A percentile compares a stretch with the other conserved stretches of the same genome.
Evolutionary conservation across 2,888 invertebrate species (phyloP).

Genomic region (Agrilus cyanescens): DNA sequence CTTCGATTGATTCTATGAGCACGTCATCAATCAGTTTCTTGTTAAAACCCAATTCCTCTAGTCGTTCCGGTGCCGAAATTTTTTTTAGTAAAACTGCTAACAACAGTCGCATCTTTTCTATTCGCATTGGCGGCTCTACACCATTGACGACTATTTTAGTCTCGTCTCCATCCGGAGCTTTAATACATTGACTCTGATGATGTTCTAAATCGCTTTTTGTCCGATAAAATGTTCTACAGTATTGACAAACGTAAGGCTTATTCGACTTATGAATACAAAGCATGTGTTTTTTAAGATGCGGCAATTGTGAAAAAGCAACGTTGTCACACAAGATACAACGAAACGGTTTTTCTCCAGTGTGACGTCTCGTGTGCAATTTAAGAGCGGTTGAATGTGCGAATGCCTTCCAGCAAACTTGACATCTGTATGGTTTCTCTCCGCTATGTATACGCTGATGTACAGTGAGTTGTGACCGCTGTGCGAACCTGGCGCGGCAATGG

Average conservation of each 20-base stretch:
- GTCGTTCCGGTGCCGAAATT: slow-evolving; percentile 67
- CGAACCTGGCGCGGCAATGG: slow-evolving; percentile 67
- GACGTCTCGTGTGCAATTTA: slow-evolving; percentile 69
- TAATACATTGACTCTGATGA: slow-evolving; percentile 48
- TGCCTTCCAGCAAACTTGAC: slow-evolving; percentile 65
- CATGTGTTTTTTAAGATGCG: slow-evolving; percentile 84
- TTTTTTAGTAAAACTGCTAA: slow-evolving; percentile 71
- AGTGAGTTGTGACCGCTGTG: slow-evolving; percentile 72
- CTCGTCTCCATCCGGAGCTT: slow-evolving; percentile 22
- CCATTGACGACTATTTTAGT: slow-evolving; percentile 20
- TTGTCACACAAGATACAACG: slow-evolving; percentile 55
- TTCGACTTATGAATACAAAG: slow-evolving; percentile 67
- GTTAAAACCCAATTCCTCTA: slow-evolving; percentile 64
- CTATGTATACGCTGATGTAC: slow-evolving; percentile 78
- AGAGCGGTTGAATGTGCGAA: slow-evolving; percentile 79
- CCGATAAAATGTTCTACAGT: slow-evolving; percentile 63
- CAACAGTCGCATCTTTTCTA: slow-evolving; percentile 66
- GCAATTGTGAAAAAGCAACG: slow-evolving; percentile 66
- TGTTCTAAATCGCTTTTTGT: slow-evolving; percentile 60
- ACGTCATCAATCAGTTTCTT: slow-evolving; percentile 70
- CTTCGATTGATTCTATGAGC: slow-evolving; percentile 61
- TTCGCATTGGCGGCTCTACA: slow-evolving; percentile 44
- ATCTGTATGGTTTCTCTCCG: slow-evolving; percentile 71
- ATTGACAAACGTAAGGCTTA: slow-evolving; percentile 65
- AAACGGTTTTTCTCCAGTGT: slow-evolving; percentile 80